phyloP scores from a whole-genome alignment of 2,113 vertebrate species.

The Zootoca vivipara region DNA sequence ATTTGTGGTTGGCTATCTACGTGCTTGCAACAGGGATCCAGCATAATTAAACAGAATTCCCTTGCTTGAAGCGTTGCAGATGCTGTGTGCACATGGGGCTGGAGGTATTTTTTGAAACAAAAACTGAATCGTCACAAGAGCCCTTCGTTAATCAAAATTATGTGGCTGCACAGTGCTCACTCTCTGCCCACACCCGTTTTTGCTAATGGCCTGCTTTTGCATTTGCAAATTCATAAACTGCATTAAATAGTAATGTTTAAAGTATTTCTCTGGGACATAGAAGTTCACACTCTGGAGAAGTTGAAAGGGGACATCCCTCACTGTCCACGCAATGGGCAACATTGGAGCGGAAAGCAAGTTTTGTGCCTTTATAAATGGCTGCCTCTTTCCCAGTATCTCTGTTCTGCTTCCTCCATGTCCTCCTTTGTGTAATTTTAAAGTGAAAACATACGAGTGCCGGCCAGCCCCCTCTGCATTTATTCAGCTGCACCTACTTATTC shows the following conservation, averaged over 20 bases:
- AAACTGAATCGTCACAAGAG: not conserved
- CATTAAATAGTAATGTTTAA: not conserved
- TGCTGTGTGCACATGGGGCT: slow-evolving; percentile 8
- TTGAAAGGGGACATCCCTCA: not conserved
- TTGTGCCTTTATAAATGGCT: slow-evolving; percentile 47
- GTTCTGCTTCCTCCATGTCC: slow-evolving; percentile 32
- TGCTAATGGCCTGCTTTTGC: not conserved
- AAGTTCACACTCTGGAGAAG: not conserved
- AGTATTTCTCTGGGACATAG: not conserved
- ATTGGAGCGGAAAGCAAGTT: slow-evolving; percentile 54
- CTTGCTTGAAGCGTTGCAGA: slow-evolving; percentile 44
- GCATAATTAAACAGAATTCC: slow-evolving; percentile 42
- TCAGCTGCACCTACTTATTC: slow-evolving; percentile 79
- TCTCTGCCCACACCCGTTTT: not conserved
- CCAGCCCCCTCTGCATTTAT: slow-evolving; percentile 58
- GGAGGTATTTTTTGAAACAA: slow-evolving; percentile 7
- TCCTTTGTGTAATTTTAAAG: slow-evolving; percentile 69
- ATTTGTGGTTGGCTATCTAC: slow-evolving; percentile 7
- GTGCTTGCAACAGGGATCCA: slow-evolving; percentile 8
- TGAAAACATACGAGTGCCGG: slow-evolving; percentile 68
- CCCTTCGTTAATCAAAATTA: not conserved
- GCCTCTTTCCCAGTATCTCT: slow-evolving; percentile 54
- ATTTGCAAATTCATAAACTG: slow-evolving; percentile 4
- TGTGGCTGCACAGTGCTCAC: not conserved
- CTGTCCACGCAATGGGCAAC: not conserved